Evolutionary conservation across 2,797 vertebrate species (phyloP), one percentile per base, ranked within the genome.

Genomic region (Pampus argenteus): DNA sequence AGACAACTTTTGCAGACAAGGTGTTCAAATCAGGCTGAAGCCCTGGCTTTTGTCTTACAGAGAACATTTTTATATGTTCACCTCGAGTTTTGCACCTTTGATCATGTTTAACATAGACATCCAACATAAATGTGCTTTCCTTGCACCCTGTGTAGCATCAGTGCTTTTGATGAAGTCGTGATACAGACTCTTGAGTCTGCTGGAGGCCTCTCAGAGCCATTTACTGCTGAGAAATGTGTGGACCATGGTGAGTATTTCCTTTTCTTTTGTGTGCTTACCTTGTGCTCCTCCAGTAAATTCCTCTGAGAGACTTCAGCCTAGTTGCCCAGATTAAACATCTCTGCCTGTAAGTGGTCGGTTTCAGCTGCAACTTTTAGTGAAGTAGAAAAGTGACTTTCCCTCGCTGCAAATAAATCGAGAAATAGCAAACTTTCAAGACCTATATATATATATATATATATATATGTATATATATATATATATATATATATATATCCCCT

Each of bases 301-400:
- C 76, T 72, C 54, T 5, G 80, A 81, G 86, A 84, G 3, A 36
- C 64, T 60, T 81, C 76, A 78, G 66, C 81, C 81, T 76, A 82
- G 75, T 84, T 80, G 75, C 81, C 76, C 74, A 79, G 79, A 82
- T 79, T 82, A 71, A 69, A 62, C n/a, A 70, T 59, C 58, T 71
- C 91, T 88, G 82, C 86, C 83, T 69, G 93, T 85, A 45, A 75
- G 44, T 84, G 15, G 90, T 90, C 90, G 91, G 93, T 94, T 92
- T 94, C 93, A 94, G 94, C 92, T 87, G 91, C 87, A 95, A 94
- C 94, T 94, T 94, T 94, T 91, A 88, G n/a, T 90, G 90, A 90
- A 86, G 85, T 81, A 92, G 90, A 92, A 90, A 89, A 92, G 87
- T 85, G 87, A 90, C 90, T 92, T 92, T 88, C 89, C 91, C 54